These are phyloP conservation scores for Perizoma flavofasciatum DNA, from an alignment of 2,888 invertebrate species.

Conservation along the genomic window DNA sequence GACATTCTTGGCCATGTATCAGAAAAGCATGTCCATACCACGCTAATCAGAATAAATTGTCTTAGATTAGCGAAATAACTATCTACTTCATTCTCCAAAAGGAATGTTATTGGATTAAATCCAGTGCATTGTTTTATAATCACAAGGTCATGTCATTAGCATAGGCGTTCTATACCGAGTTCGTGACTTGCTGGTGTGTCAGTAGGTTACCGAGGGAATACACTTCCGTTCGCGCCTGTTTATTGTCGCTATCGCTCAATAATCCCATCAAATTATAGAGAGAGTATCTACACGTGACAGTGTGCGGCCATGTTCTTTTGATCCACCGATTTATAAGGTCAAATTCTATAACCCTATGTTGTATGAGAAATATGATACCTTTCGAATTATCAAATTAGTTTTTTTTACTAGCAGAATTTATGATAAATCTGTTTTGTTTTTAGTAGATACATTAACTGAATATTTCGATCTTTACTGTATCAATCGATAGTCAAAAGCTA, in stretches of 20 bases:
- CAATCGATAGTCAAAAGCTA: too few species aligned
- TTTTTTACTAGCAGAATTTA: too few species aligned
- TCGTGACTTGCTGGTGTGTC: conserved; percentile 19
- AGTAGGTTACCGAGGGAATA: conserved; percentile 36
- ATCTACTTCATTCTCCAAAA: not conserved
- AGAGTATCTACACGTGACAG: conserved; percentile 5
- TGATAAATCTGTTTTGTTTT: too few species aligned
- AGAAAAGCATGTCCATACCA: too few species aligned
- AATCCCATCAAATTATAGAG: conserved; percentile 16
- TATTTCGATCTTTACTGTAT: too few species aligned
- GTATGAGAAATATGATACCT: too few species aligned
- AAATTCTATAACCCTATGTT: too few species aligned
- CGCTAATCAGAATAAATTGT: not conserved
- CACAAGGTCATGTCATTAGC: too few species aligned
- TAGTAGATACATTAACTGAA: too few species aligned
- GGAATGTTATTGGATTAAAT: not conserved
- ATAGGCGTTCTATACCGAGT: too few species aligned
- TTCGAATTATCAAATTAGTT: too few species aligned
- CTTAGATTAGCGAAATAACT: not conserved
- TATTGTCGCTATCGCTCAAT: conserved; percentile 25
- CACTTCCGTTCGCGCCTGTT: conserved; percentile 36
- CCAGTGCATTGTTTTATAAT: not conserved
- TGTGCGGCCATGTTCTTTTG: conserved; percentile 7
- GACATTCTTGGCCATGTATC: too few species aligned
- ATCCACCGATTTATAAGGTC: not conserved